Evolutionary conservation across 2,113 vertebrate species (phyloP), one percentile per base, ranked within the genome.

Genomic region (Tretioscincus oriximinensis): DNA sequence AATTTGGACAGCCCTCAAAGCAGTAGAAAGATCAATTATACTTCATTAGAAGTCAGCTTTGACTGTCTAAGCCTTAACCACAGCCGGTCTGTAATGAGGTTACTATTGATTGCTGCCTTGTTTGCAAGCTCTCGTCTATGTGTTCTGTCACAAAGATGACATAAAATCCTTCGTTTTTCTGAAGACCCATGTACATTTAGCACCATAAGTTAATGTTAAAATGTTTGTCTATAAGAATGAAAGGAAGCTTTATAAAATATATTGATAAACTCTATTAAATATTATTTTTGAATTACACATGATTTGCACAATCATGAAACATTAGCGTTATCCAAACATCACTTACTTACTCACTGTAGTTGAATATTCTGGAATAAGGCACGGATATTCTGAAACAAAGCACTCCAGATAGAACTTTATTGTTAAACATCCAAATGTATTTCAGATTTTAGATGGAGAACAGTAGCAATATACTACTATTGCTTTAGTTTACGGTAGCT

Each of bases 151-250:
- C 79, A 81, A 64, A 85, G 20, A 58, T 81, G 76, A 68, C 82
- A 72, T 78, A 78, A 76, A 86, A 82, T 79, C 21, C 26, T 49
- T 77, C 21, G 78, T 88, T 85, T 81, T 73, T 85, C 73, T 85
- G 74, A 31, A 90, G 35, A 58, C 76, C 28, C 72, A 68, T 76
- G 1, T 51, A 83, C 84, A 22, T 35, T 60, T 61, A 75, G 22
- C 58, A 80, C 77, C 41, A 29, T 20, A 64, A 81, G 22, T 66
- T 78, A 29, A 11, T 61, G 35, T 16, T 60, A 21, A 80, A 84
- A 76, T 80, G 16, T 11, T 21, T 66, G 22, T 66, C 47, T 76
- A 35, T 24, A 2, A 28, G 1, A 14, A 24, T 29, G 7, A 61
- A 68, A 65, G 67, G 29, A 64, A 1, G 0, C 35, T 73, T 65